Base-by-base conservation (phyloP, 2,888 invertebrate genomes). In the Byasa hedistus region DNA sequence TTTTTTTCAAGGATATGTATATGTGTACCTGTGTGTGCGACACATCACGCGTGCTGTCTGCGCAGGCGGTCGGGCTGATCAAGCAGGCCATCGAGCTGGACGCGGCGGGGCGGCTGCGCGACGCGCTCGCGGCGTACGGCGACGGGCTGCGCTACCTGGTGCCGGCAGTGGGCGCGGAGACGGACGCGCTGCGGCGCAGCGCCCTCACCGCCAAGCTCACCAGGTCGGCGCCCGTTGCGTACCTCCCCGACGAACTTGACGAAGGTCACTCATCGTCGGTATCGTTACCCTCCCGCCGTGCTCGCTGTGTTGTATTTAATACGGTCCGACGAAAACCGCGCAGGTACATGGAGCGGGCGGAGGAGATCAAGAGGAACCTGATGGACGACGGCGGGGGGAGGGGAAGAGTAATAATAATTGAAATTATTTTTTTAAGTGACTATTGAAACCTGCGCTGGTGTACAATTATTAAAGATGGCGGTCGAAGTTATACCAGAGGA, bases 61-160 rank as follows among this genome's bases (percentile, higher is more conserved):
- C n/a, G 2, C 79, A 90, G 91, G 96, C 96, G 0, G 93, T 94
- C 32, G 78, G 86, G 0, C 78, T 96, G 22, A 93, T 96, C 21
- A 93, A 93, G 60, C 85, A 85, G 48, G 96, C 96, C 0, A 93
- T 95, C 1, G 91, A 93, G 65, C 80, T 92, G 70, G 96, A 96
- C 77, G 81, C 91, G 22, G 85, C 91, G 10, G 92, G 93, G 0
- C 85, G 89, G 61, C 83, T 85, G 65, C 80, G 85, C 54, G 92
- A 92, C 57, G 95, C 96, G 1, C 93, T 95, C 74, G 85, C 89
- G 60, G 80, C 93, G 1, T 96, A 96, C 79, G 92, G 93, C 73
- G 93, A 93, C 64, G 93, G 94, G 0, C 84, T 96, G 61, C 75
- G 78, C 1, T 76, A 76, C 69, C 93, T 96, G 63, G 94, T 96